Conservation (phyloP, 2,888 invertebrate species). For the Pseudococcus viburni region DNA sequence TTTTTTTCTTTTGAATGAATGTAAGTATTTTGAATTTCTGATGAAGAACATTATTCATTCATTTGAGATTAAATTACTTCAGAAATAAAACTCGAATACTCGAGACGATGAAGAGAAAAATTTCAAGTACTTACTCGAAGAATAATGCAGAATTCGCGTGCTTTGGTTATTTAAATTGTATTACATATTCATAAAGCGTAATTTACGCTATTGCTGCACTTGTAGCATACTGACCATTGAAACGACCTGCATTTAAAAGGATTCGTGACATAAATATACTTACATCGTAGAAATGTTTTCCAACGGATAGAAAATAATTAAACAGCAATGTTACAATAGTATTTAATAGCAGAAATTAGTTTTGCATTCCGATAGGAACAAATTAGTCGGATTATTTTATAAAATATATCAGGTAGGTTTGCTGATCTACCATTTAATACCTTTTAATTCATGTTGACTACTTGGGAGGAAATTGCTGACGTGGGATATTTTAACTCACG, state of each 20-base stretch:
- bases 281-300: neutral
- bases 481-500: neutral
- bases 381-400: too few species aligned
- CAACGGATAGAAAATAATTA: neutral
- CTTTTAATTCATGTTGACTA: neutral
- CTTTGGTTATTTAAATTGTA: neutral
- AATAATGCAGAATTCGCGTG: neutral
- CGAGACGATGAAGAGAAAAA: neutral
- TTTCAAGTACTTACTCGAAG: neutral
- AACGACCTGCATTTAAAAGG: neutral
- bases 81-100: too few species aligned
- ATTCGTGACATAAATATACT: neutral
- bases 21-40: too few species aligned
- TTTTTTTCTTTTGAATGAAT: too few species aligned
- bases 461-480: neutral
- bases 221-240: neutral
- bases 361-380: too few species aligned
- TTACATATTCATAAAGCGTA: conserved; percentile 6
- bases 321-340: neutral
- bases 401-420: neutral
- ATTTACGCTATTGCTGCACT: neutral
- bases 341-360: too few species aligned
- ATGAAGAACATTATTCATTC: too few species aligned
- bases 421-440: neutral
- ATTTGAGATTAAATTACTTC: too few species aligned